Percentiles rank a stretch among this genome's conserved stretches.
Conservation (phyloP, 2,888 invertebrate genomes). For the Abrostola tripartita region DNA sequence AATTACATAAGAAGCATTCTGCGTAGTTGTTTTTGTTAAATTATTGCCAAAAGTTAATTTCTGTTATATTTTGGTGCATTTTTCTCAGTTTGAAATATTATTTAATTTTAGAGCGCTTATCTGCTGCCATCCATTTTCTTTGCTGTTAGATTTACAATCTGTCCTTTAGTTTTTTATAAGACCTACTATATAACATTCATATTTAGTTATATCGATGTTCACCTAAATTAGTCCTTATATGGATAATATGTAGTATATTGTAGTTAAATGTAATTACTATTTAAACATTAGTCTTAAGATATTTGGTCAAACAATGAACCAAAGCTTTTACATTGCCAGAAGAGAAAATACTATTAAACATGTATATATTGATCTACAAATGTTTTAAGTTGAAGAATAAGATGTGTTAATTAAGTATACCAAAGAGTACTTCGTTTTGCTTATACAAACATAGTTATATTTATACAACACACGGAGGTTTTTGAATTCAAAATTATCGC, state of each 20-base stretch:
- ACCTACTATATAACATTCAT: slow-evolving; percentile 10
- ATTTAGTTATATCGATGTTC: slow-evolving; percentile 14
- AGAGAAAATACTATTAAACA: slow-evolving; percentile 32
- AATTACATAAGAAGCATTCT: neutral
- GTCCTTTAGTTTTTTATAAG: slow-evolving; percentile 2
- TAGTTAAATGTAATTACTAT: slow-evolving; percentile 45
- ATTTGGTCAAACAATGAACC: slow-evolving; percentile 52
- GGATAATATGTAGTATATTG: slow-evolving; percentile 38
- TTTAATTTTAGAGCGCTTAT: neutral
- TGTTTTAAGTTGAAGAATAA: slow-evolving; percentile 42
- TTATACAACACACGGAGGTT: slow-evolving; percentile 18
- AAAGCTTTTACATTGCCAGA: slow-evolving; percentile 59
- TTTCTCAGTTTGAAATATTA: neutral
- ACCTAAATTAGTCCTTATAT: slow-evolving; percentile 18
- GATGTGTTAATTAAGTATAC: slow-evolving; percentile 50
- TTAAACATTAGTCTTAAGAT: slow-evolving; percentile 32
- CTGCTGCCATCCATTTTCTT: slow-evolving; percentile 3
- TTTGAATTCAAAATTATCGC: slow-evolving; percentile 37
- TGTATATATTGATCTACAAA: slow-evolving; percentile 49
- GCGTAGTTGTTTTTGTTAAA: neutral
- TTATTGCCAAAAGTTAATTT: neutral
- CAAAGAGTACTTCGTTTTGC: slow-evolving; percentile 49
- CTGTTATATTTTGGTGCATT: neutral
- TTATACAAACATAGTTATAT: slow-evolving; percentile 25
- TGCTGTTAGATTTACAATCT: neutral